Percentiles rank a stretch among this genome's conserved stretches.
These are phyloP conservation scores for Chrosomus eos DNA, from an alignment of 2,797 vertebrate species.

Conservation along the genomic window DNA sequence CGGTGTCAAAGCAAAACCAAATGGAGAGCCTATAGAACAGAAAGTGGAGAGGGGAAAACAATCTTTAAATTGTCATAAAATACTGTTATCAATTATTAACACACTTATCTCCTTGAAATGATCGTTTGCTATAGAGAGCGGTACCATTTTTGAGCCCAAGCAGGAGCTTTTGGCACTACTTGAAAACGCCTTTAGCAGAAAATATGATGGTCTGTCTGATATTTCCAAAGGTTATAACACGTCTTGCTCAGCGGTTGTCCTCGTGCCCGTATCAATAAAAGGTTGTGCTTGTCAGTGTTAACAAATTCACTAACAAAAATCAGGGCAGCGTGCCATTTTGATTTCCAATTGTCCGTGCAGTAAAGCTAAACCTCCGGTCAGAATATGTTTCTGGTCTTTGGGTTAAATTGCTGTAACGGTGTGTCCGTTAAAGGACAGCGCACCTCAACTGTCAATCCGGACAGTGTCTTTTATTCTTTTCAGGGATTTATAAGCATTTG, in stretches of 20 bases:
- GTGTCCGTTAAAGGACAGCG: slow-evolving; percentile 19
- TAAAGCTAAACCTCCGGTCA: slow-evolving; percentile 71
- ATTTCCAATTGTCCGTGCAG: slow-evolving; percentile 74
- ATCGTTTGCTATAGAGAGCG: background rate
- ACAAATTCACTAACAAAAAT: slow-evolving; percentile 80
- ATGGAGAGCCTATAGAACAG: background rate
- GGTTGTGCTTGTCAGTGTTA: slow-evolving; percentile 78
- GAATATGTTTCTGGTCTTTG: slow-evolving; percentile 61
- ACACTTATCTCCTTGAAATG: slow-evolving; percentile 9
- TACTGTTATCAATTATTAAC: slow-evolving; percentile 27
- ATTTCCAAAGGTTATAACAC: slow-evolving; percentile 82
- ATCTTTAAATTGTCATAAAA: slow-evolving; percentile 13
- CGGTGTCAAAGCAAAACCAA: background rate
- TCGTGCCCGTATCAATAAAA: slow-evolving; percentile 78
- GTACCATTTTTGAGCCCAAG: slow-evolving; percentile 34
- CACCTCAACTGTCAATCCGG: slow-evolving; percentile 9
- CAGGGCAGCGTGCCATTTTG: slow-evolving; percentile 78
- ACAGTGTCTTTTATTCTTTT: background rate
- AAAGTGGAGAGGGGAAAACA: background rate
- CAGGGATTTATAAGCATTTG: background rate
- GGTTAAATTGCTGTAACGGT: slow-evolving; percentile 68
- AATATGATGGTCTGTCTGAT: slow-evolving; percentile 76
- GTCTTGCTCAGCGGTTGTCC: slow-evolving; percentile 77
- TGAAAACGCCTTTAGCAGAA: slow-evolving; percentile 60
- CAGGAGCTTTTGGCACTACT: background rate